These are phyloP conservation scores for Scylla paramamosain DNA, from an alignment of 1,140 invertebrate genomes.

Conservation along the genomic window DNA sequence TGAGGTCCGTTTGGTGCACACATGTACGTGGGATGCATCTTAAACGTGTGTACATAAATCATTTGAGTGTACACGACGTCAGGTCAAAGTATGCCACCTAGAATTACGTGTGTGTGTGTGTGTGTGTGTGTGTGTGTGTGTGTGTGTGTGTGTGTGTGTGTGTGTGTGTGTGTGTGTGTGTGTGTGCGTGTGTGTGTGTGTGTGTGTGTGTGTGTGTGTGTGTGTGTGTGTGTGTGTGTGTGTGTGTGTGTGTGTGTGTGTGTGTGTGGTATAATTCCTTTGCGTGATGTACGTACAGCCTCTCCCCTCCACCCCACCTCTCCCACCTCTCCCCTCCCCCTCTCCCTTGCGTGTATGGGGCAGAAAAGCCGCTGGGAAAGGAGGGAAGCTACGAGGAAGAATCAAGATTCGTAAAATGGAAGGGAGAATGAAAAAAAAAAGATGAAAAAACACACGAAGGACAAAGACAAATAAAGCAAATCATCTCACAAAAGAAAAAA, in stretches of 20 bases:
- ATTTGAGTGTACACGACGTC: neutral
- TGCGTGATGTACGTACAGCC: neutral
- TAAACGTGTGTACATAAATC: neutral
- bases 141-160: conserved; percentile 20
- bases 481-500: too few species aligned
- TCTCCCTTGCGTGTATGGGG: conserved; percentile 4
- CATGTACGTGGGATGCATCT: neutral
- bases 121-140: conserved; percentile 19
- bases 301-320: too few species aligned
- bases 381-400: neutral
- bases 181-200: neutral
- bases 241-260: conserved; percentile 20
- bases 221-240: conserved; percentile 19
- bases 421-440: too few species aligned
- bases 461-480: too few species aligned
- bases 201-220: conserved; percentile 15
- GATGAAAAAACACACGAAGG: too few species aligned
- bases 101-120: neutral
- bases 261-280: neutral
- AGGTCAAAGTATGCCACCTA: neutral
- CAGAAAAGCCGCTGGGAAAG: neutral
- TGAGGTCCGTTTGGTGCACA: neutral
- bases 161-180: conserved; percentile 19
- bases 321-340: neutral
- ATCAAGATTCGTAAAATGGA: too few species aligned